Percentiles rank a stretch among this genome's conserved stretches.
Evolutionary conservation across 1,140 invertebrate genomes (phyloP).

Genomic region (Ruditapes philippinarum): DNA sequence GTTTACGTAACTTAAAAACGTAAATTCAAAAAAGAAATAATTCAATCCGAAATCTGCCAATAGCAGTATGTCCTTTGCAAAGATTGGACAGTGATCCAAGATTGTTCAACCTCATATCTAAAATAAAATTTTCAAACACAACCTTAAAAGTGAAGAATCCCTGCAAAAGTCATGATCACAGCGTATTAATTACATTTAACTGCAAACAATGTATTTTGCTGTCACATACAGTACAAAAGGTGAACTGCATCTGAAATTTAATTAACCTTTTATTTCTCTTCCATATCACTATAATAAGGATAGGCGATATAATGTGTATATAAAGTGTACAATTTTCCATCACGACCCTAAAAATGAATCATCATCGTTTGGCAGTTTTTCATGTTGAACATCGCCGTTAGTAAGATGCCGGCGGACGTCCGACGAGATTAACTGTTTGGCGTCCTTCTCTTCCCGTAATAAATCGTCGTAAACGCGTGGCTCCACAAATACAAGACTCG

Average conservation of each 20-base stretch:
- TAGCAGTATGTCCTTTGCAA: too few relatives aligned
- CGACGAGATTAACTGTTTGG: constrained; percentile 49
- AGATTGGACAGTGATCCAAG: too few relatives aligned
- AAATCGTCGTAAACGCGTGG: constrained; percentile 62
- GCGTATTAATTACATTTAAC: neutral
- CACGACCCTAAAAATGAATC: constrained; percentile 21
- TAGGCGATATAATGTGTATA: too few relatives aligned
- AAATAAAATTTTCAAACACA: too few relatives aligned
- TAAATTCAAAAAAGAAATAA: too few relatives aligned
- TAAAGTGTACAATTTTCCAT: neutral
- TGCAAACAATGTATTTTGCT: neutral
- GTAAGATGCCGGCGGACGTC: constrained; percentile 50
- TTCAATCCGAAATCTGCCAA: too few relatives aligned
- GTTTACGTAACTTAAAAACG: too few relatives aligned
- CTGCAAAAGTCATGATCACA: neutral
- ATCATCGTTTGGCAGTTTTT: neutral
- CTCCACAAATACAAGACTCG: constrained; percentile 64
- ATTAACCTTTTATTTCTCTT: too few relatives aligned
- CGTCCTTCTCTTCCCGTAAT: constrained; percentile 60
- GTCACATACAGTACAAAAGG: neutral
- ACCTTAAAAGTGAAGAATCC: too few relatives aligned
- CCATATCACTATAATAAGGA: too few relatives aligned
- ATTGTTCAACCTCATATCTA: too few relatives aligned
- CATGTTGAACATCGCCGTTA: constrained; percentile 43
- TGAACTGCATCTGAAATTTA: too few relatives aligned